Evolutionary conservation across 2,113 vertebrate species (phyloP), one percentile per base, ranked within the genome.

Genomic region (Rousettus leschenaultii): DNA sequence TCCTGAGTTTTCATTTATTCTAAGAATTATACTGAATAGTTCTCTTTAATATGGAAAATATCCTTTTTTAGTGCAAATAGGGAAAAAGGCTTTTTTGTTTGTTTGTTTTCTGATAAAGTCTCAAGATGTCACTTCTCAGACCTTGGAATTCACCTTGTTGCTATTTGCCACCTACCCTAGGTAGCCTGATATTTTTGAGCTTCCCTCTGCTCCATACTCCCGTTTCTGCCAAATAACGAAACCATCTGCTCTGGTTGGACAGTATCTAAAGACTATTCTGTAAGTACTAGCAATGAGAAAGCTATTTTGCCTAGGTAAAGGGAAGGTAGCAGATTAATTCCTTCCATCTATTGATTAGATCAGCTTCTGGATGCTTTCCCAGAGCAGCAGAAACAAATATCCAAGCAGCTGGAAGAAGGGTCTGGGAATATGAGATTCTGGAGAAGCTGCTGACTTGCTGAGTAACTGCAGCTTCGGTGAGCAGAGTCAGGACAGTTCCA

Each of bases 101-200:
- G 7, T 40, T 3, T 95, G 55, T 91, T 88, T 26, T 92, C 35
- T 43, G 38, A n/a, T 86, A 35, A 63, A 73, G 21, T 85, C 66
- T 94, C 24, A 33, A n/a, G 45, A 35, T 75, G 12, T 70, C 68
- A 82, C 22, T 94, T 68, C n/a, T 53, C 83, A 95, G 94, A 59
- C 86, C 77, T 97, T 97, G 95, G 91, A 98, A 98, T 97, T 77
- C 4, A 28, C 0, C 1, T 66, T 86, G 83, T 73, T 89, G 96
- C 59, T 94, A 93, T 89, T 95, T 98, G 71, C 83, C 83, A 89
- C 92, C 77, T 90, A 84, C 74, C 38, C 61, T 85, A 88, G 65
- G 91, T 96, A 91, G 79, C 80, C 94, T 96, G 96, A 40, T 86
- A 92, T 97, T 97, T 98, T 66, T 40, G 74, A 94, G 48, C 61